Percentiles rank a stretch among this genome's conserved stretches.
phyloP scores from a whole-genome alignment of 2,888 invertebrate genomes.

The Crioceris asparagi region DNA sequence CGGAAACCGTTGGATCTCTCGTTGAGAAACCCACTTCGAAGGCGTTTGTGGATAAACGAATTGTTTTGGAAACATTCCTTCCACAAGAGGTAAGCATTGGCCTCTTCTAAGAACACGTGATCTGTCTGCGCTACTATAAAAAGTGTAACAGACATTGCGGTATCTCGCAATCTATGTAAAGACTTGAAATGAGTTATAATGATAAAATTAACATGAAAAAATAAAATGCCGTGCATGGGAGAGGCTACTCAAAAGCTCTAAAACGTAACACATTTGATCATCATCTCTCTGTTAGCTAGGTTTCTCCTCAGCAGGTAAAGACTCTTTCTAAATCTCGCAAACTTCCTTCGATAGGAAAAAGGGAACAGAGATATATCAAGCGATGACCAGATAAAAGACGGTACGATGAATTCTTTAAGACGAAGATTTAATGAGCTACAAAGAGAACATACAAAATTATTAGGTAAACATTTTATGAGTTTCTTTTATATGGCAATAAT shows the following conservation, averaged over 20 bases:
- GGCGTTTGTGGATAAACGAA: slow-evolving; percentile 6
- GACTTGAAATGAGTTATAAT: too few relatives aligned
- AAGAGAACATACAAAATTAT: slow-evolving; percentile 18
- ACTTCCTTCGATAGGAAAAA: not conserved
- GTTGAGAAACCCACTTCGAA: not conserved
- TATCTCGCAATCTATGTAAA: too few relatives aligned
- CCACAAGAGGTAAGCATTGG: slow-evolving; percentile 3
- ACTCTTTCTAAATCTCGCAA: too few relatives aligned
- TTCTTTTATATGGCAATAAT: not conserved
- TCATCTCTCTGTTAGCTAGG: too few relatives aligned
- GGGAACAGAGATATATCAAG: not conserved
- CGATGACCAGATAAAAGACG: not conserved
- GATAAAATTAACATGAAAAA: too few relatives aligned
- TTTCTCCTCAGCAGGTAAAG: too few relatives aligned
- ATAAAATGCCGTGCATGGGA: too few relatives aligned
- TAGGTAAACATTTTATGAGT: slow-evolving; percentile 14
- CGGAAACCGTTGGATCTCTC: slow-evolving; percentile 4
- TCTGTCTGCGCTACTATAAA: not conserved
- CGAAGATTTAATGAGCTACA: slow-evolving; percentile 16
- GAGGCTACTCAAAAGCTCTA: too few relatives aligned
- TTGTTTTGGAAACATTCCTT: slow-evolving; percentile 4
- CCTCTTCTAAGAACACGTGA: not conserved
- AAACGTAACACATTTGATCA: too few relatives aligned
- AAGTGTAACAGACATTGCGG: too few relatives aligned
- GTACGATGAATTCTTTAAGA: too few relatives aligned